Evolutionary conservation across 2,113 vertebrate species (phyloP).

Genomic region (Gallinago media): DNA sequence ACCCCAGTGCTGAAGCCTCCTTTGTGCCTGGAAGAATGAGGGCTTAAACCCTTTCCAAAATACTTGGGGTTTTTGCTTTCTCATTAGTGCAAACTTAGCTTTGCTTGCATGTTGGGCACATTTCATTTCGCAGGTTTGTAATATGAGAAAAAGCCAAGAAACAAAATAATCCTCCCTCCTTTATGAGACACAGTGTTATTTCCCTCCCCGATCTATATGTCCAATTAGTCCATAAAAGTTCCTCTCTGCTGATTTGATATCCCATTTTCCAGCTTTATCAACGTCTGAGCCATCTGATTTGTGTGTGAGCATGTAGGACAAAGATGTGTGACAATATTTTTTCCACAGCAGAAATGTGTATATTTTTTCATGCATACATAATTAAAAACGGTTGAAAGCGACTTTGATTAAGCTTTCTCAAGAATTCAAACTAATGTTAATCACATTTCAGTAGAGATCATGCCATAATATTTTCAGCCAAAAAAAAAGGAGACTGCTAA

Average conservation of each 20-base stretch:
- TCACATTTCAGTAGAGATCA: conserved; percentile 33
- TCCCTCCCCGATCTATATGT: background rate
- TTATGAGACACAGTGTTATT: background rate
- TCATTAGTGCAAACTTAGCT: conserved; percentile 9
- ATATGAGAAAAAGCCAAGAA: background rate
- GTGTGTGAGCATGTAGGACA: background rate
- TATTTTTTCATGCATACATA: conserved; percentile 59
- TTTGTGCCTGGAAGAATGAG: conserved; percentile 44
- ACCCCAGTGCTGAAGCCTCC: conserved; percentile 4
- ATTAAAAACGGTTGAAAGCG: conserved; percentile 57
- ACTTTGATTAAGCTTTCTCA: conserved; percentile 64
- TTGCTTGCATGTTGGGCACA: background rate
- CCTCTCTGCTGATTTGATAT: conserved; percentile 35
- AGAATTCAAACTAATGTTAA: conserved; percentile 60
- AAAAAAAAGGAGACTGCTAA: background rate
- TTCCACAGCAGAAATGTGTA: conserved; percentile 16
- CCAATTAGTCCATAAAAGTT: conserved; percentile 33
- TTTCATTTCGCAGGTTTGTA: conserved; percentile 12
- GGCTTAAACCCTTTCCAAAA: conserved; percentile 46
- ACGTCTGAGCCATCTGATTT: conserved; percentile 46
- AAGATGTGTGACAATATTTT: conserved; percentile 12
- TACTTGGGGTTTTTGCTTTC: conserved; percentile 20
- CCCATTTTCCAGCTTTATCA: background rate
- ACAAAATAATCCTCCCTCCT: background rate
- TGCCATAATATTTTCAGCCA: conserved; percentile 20